phyloP scores from a whole-genome alignment of 64 coral and sea anemone species.

The Actinia equina region DNA sequence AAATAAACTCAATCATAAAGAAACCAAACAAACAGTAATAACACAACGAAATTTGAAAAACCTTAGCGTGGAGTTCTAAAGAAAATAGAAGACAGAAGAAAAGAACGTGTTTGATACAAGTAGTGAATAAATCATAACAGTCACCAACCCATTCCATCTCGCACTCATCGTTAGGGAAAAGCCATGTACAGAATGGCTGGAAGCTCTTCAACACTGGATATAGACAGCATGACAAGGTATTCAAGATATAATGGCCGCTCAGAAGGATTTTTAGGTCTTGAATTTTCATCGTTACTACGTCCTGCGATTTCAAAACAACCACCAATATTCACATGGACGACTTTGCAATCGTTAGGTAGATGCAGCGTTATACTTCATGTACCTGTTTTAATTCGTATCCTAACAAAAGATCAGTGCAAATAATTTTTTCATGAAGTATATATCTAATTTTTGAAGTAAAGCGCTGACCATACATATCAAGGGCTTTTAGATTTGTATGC shows the following conservation, averaged over 20 bases:
- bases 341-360: neutral
- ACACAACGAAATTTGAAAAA: neutral
- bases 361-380: neutral
- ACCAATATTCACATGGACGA: neutral
- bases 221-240: slow-evolving; percentile 48
- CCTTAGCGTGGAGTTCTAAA: neutral
- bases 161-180: slow-evolving; percentile 77
- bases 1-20: neutral
- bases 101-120: neutral
- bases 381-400: neutral
- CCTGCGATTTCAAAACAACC: neutral
- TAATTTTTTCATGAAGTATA: neutral
- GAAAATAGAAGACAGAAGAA: neutral
- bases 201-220: slow-evolving; percentile 69
- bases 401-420: neutral
- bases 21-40: neutral
- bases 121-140: neutral
- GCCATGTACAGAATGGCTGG: slow-evolving; percentile 82
- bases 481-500: neutral
- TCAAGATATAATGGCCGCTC: slow-evolving; percentile 89
- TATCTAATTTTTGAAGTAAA: neutral
- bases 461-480: neutral
- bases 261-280: slow-evolving; percentile 45
- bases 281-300: slow-evolving; percentile 44
- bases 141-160: slow-evolving; percentile 80